Percentiles rank a stretch among this genome's conserved stretches.
These are phyloP conservation scores for Ginglymostoma cirratum DNA, from an alignment of 2,113 vertebrate genomes.

Conservation along the genomic window DNA sequence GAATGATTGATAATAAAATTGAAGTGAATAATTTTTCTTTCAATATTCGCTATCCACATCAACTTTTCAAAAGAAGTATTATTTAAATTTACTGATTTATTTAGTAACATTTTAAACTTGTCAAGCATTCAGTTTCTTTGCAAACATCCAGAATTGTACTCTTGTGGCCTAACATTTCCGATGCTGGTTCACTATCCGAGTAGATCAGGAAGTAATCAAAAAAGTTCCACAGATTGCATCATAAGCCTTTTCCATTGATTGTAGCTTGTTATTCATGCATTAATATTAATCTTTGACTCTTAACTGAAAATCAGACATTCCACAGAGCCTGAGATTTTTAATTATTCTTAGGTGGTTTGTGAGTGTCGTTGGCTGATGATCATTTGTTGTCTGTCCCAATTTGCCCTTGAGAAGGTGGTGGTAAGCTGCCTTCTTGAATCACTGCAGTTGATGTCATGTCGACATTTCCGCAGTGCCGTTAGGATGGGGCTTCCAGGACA, in stretches of 20 bases:
- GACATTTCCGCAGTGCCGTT: background rate
- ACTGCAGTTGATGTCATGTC: background rate
- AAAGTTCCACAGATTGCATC: background rate
- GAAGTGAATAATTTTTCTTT: background rate
- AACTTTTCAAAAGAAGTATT: background rate
- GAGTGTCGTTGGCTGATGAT: background rate
- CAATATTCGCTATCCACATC: background rate
- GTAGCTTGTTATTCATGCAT: background rate
- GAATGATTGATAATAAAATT: background rate
- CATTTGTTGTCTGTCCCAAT: background rate
- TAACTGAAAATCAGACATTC: background rate
- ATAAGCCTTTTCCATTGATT: background rate
- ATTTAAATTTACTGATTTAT: background rate
- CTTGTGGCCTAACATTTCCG: constrained; percentile 30
- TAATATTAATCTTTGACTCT: background rate
- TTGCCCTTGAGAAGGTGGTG: background rate
- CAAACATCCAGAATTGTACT: constrained; percentile 27
- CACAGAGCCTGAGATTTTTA: background rate
- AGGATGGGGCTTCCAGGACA: background rate
- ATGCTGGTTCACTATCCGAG: constrained; percentile 8
- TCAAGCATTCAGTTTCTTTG: background rate
- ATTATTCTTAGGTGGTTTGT: background rate
- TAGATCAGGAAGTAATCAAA: constrained; percentile 36
- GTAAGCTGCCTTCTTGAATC: background rate
- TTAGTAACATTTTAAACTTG: background rate